Base-by-base conservation (phyloP, 1,140 invertebrate genomes). In the Caenorhabditis tropicalis region DNA sequence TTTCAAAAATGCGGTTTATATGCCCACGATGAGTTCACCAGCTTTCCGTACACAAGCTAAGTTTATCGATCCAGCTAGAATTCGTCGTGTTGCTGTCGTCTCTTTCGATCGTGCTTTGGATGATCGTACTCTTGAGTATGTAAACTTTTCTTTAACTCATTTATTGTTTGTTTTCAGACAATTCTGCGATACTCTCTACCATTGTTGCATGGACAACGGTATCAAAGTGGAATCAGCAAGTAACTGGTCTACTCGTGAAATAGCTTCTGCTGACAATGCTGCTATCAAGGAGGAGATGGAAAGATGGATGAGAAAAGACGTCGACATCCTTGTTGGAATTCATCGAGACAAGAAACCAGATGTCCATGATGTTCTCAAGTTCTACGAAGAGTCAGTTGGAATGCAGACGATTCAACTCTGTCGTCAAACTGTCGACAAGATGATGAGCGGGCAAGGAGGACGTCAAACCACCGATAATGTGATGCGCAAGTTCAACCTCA, bases 401-500 rank as follows among this genome's bases (percentile, higher is more conserved):
- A 43, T 74, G 65, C 65, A 74, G n/a, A 74, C 65, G 10, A 74
- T 74, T 10, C 65, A 74, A 31, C 9, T 74, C 0, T 74, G 65
- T 24, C 15, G 15, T 12, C 36, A 43, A 24, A 43, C 65, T 1
- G 36, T 74, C 9, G 36, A 74, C 29, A 74, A 43, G 65, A 74
- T 74, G 65, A 39, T 74, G 65, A 7, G 24, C 2, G 21, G 21
- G 29, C n/a, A 24, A 12, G 36, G 65, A 74, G 65, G 65, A 10
- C 65, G 65, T 21, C 36, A 43, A 10, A 74, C 65, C 10, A 46
- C 24, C 10, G 65, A 74, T n/a, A 74, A 74, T 21, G 65, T 74
- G 7, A 74, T 74, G 65, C 12, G 65, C 7, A 74, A 74, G 29
- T 74, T 74, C 65, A 74, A 74, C 24, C n/a, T 74, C 15, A 74